Evolutionary conservation across 1,140 invertebrate genomes (phyloP).

Genomic region (Branchinecta lynchi): DNA sequence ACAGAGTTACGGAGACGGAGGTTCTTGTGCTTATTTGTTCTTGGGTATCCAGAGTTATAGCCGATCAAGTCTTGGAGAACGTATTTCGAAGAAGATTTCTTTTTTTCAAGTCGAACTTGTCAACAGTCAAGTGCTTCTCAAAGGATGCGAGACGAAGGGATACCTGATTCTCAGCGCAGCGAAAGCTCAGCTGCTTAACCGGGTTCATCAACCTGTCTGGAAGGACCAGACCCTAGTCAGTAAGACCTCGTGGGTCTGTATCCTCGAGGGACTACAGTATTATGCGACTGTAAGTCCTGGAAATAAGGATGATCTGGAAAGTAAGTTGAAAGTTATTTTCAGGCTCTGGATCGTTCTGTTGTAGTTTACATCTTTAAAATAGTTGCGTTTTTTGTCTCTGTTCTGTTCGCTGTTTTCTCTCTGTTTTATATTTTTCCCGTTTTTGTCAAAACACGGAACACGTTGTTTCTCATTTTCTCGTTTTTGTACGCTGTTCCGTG

Average conservation of each 20-base stretch:
- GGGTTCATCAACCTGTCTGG: conserved; percentile 82
- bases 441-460: too few relatives aligned
- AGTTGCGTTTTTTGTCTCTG: too few relatives aligned
- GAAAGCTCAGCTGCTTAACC: conserved; percentile 81
- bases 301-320: conserved; percentile 34
- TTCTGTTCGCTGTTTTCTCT: too few relatives aligned
- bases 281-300: conserved; percentile 87
- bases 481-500: too few relatives aligned
- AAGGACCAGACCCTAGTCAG: conserved; percentile 68
- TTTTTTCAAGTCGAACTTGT: conserved; percentile 63
- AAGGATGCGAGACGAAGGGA: conserved; percentile 87
- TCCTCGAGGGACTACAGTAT: conserved; percentile 95
- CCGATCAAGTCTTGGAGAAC: too few relatives aligned
- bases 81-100: neutral
- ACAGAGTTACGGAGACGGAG: too few relatives aligned
- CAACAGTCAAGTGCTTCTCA: conserved; percentile 88
- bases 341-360: neutral
- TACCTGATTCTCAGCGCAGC: conserved; percentile 93
- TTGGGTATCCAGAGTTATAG: too few relatives aligned
- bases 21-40: too few relatives aligned
- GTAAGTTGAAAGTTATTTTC: neutral
- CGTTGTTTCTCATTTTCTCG: too few relatives aligned
- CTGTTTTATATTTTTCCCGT: too few relatives aligned
- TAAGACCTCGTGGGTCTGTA: conserved; percentile 88
- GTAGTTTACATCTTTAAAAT: neutral